Evolutionary conservation across 2,888 invertebrate species (phyloP), one percentile per base, ranked within the genome.

Genomic region (Dromius quadrimaculatus): DNA sequence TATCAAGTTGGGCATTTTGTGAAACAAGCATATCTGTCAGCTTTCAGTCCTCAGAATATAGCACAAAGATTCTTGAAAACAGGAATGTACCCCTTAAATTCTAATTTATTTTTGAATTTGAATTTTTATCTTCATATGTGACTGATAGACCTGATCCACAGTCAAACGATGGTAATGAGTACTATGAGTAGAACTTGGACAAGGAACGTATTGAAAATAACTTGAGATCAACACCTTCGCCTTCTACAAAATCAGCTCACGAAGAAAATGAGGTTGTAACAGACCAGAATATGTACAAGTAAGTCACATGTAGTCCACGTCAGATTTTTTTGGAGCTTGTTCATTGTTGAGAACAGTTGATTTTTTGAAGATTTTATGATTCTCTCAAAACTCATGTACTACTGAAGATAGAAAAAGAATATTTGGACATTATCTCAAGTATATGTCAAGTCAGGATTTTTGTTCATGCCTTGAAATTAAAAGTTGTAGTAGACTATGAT

Each of bases 31-130:
- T 64, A 73, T 73, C 43, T 73, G 38, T 22, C 59, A 64, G 72
- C 73, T 64, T 73, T 75, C 61, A 72, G 71, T 57, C 73, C 66
- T 50, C 71, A 73, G 11, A 74, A 75, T 73, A 68, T 72, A 69
- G n/a, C 41, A 41, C 41, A 41, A 41, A n/a, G 41, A n/a, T 41
- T 41, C n/a, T 13, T 41, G n/a, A 71, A 71, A 71, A 71, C 32
- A 57, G 72, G 20, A 63, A 71, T 68, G 66, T 61, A 32, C 71
- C 66, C 41, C 45, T 66, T 19, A 68, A 71, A 66, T 45, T 54
- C 17, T 41, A 71, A 11, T 61, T 64, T 59, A 71, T 72, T 68
- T 50, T 34, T 41, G 72, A 72, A 1, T 71, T 71, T 59, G 71
- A 72, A 50, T 68, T 72, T 43, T 62, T 71, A 41, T 32, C 71